Conservation (phyloP, 2,888 invertebrate genomes). For the Thyatira batis region DNA sequence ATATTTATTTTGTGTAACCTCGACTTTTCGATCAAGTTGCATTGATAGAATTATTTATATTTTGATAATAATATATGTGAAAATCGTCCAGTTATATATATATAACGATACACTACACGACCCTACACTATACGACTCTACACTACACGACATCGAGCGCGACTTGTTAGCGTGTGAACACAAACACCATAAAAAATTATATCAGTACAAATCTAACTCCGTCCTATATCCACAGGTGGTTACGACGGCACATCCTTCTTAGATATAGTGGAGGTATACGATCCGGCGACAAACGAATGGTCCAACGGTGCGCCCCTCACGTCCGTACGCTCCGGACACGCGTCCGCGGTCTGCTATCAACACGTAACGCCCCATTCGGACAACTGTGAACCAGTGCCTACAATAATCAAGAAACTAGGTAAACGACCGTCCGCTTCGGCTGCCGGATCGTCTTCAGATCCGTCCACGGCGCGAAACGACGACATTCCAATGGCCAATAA, state of each 20-base stretch:
- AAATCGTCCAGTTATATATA: too few relatives aligned
- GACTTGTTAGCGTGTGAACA: too few relatives aligned
- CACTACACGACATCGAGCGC: too few relatives aligned
- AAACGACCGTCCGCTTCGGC: constrained; percentile 30
- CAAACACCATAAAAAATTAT: too few relatives aligned
- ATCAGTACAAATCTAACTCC: background rate
- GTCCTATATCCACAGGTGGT: constrained; percentile 84
- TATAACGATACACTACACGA: too few relatives aligned
- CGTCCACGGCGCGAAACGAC: constrained; percentile 35
- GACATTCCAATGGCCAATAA: constrained; percentile 67
- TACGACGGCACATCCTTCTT: constrained; percentile 94
- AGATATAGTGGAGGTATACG: constrained; percentile 93
- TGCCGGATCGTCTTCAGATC: constrained; percentile 12
- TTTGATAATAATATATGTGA: too few relatives aligned
- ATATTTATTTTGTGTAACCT: too few relatives aligned
- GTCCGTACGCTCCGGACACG: constrained; percentile 95
- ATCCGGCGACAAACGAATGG: constrained; percentile 90
- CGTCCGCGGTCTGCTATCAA: constrained; percentile 93
- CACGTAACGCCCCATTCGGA: constrained; percentile 81
- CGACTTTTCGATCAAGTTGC: too few relatives aligned
- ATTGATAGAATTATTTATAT: too few relatives aligned
- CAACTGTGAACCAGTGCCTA: constrained; percentile 31
- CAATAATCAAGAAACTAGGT: constrained; percentile 39
- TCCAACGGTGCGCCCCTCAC: constrained; percentile 88
- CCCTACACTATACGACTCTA: too few relatives aligned